These are phyloP conservation scores for Reinhardtius hippoglossoides DNA, from an alignment of 2,113 vertebrate genomes.

Conservation along the genomic window DNA sequence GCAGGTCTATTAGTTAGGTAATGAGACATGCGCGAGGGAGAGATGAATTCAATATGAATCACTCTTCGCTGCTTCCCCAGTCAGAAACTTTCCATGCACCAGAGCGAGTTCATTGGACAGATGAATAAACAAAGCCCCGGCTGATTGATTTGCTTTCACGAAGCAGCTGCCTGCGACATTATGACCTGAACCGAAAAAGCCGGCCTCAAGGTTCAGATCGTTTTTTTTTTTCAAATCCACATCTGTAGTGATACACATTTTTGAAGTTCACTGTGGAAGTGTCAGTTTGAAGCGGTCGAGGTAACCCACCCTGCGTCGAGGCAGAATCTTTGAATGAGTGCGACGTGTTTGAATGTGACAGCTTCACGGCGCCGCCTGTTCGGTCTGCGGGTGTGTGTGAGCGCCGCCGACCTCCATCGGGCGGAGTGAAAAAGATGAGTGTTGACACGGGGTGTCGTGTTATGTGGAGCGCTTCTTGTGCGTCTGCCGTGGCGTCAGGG, in stretches of 20 bases:
- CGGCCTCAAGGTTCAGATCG: slow-evolving; percentile 33
- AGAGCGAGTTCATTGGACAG: slow-evolving; percentile 37
- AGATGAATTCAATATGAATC: slow-evolving; percentile 43
- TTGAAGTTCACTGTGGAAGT: slow-evolving; percentile 52
- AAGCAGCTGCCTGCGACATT: slow-evolving; percentile 10
- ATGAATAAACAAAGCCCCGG: slow-evolving; percentile 47
- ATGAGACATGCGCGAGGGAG: slow-evolving; percentile 47
- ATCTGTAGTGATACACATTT: slow-evolving; percentile 44
- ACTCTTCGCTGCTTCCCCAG: slow-evolving; percentile 40
- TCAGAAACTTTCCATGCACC: slow-evolving; percentile 43
- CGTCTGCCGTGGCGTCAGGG: not conserved
- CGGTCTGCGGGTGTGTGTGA: slow-evolving; percentile 45
- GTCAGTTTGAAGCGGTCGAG: slow-evolving; percentile 60
- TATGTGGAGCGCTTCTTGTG: slow-evolving; percentile 33
- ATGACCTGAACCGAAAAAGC: slow-evolving; percentile 22
- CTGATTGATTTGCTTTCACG: slow-evolving; percentile 57
- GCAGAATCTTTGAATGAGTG: slow-evolving; percentile 56
- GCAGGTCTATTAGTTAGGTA: slow-evolving; percentile 33
- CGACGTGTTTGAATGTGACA: slow-evolving; percentile 56
- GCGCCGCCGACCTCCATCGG: slow-evolving; percentile 48
- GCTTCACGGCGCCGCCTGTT: slow-evolving; percentile 53
- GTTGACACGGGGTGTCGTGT: slow-evolving; percentile 64
- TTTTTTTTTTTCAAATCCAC: slow-evolving; percentile 52
- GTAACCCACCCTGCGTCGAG: slow-evolving; percentile 38
- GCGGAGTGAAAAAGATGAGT: slow-evolving; percentile 47